Evolutionary conservation across 2,888 invertebrate species (phyloP), one percentile per base, ranked within the genome.

Genomic region (Cetonia aurata): DNA sequence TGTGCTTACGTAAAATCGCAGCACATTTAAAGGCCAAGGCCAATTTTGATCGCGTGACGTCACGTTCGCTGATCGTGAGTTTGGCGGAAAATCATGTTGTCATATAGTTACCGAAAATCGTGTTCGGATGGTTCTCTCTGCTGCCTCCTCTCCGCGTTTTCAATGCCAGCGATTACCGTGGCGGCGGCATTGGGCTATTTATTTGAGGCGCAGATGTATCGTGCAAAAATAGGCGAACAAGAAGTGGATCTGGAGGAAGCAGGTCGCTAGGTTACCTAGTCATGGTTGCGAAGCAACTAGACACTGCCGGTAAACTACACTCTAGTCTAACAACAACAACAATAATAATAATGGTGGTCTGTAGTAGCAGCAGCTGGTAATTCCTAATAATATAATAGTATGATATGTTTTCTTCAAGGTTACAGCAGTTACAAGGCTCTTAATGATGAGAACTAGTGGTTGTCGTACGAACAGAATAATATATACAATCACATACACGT

Each of bases 1-100:
- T 65, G 62, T 31, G 13, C 60, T 6, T 46, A 37, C 37, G 37
- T 25, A 8, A 33, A 65, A 71, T 60, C 69, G 56, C 68, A 62
- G 70, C 66, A 69, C 62, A 72, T 75, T 76, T 74, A 76, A 76
- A 76, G 76, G 76, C 76, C 76, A 76, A 76, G 76, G 76, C 74
- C 75, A 74, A 72, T 70, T 57, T 31, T 52, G 72, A 72, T 75
- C 71, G 73, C 74, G 73, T 74, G 74, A 71, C 71, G 72, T 76
- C 76, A 76, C 76, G 74, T 73, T 76, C 71, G 72, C 72, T 71
- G 72, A 71, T 74, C 74, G 70, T 62, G 74, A 71, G 69, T 69
- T 69, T 62, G 60, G 60, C 60, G 55, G 52, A 53, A 69, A 65
- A 70, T 50, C 13, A 50, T 52, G 62, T 65, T 50, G 62, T 50